Percentiles rank a stretch among this genome's conserved stretches.
Conservation (phyloP, 2,113 vertebrate genomes). For the Gasterosteus nipponicus region DNA sequence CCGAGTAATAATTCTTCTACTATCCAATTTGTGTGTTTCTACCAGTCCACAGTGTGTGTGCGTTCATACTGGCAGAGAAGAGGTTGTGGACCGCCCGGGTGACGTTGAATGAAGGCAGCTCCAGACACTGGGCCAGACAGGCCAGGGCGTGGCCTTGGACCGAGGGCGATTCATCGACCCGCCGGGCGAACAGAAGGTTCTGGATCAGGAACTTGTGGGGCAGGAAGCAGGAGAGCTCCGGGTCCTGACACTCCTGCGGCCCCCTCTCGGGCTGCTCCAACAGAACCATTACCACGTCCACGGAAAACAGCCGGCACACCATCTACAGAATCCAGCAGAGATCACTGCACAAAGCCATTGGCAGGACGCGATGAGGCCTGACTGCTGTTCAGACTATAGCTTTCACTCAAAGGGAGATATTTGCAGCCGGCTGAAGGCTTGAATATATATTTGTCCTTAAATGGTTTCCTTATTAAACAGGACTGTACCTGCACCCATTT, state of each 20-base stretch:
- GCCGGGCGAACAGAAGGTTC: conserved; percentile 86
- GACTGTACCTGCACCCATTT: neutral
- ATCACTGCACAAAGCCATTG: neutral
- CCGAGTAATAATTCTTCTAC: too few relatives aligned
- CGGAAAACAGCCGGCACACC: conserved; percentile 87
- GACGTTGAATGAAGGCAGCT: conserved; percentile 74
- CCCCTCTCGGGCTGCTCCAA: conserved; percentile 85
- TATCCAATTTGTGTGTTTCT: neutral
- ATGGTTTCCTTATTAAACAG: neutral
- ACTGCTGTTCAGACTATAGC: neutral
- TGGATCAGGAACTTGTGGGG: conserved; percentile 90
- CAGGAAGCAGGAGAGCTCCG: conserved; percentile 79
- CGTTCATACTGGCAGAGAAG: conserved; percentile 83
- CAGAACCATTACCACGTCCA: conserved; percentile 90
- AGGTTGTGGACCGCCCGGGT: conserved; percentile 83
- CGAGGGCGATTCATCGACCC: conserved; percentile 84
- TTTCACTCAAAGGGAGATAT: neutral
- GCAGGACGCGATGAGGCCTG: neutral
- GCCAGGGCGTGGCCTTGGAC: conserved; percentile 89
- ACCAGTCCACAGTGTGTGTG: too few relatives aligned
- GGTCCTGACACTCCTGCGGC: conserved; percentile 64
- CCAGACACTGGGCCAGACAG: conserved; percentile 89
- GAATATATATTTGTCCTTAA: neutral
- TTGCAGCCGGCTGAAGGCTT: neutral
- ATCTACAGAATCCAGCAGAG: conserved; percentile 71